These are phyloP conservation scores for Muscicapa adusta DNA, from an alignment of 2,113 vertebrate species.

Conservation along the genomic window DNA sequence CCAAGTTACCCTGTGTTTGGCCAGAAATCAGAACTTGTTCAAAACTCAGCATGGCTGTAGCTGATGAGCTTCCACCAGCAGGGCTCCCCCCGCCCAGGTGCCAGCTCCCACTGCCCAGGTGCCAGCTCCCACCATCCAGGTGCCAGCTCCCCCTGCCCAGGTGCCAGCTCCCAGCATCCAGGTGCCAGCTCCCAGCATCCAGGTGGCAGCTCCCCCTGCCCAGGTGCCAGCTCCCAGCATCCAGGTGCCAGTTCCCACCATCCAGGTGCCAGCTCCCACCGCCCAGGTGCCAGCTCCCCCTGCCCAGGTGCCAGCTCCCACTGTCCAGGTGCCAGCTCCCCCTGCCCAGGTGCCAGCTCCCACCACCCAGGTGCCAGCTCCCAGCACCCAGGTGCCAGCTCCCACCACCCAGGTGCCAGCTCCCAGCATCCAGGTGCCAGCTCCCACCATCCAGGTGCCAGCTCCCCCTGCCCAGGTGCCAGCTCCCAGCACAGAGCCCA, in stretches of 20 bases:
- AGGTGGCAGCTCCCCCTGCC: no score
- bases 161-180: not conserved
- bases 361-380: not conserved
- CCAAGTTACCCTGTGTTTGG: not conserved
- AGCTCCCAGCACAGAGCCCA: not conserved
- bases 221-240: not conserved
- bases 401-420: not conserved
- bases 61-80: not conserved
- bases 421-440: not conserved
- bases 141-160: no score
- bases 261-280: no score
- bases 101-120: not conserved
- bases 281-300: not conserved
- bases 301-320: not conserved
- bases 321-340: no score
- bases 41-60: not conserved
- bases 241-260: not conserved
- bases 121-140: no score
- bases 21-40: not conserved
- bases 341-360: not conserved
- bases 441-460: no score
- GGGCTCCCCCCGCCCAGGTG: not conserved
- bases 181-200: not conserved
- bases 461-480: not conserved
- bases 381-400: not conserved